Conservation (phyloP, 2,888 invertebrate genomes). For the Azorinus chamasolen region DNA sequence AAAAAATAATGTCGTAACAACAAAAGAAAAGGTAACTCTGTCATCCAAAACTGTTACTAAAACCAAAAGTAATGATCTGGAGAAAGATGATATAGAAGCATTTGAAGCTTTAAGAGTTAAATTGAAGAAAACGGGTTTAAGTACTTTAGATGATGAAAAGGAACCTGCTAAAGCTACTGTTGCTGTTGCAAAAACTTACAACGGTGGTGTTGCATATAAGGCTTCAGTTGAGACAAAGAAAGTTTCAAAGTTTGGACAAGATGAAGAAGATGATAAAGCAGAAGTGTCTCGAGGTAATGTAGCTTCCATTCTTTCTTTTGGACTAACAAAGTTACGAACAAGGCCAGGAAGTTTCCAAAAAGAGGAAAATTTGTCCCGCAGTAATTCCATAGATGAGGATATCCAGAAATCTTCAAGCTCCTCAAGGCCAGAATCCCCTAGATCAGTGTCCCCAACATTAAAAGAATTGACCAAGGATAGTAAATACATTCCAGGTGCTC, state of each 20-base stretch:
- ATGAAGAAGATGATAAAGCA: conserved; percentile 19
- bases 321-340: conserved; percentile 53
- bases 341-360: conserved; percentile 43
- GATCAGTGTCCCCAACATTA: conserved; percentile 17
- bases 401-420: conserved; percentile 9
- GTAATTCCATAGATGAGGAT: conserved; percentile 39
- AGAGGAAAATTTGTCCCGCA: conserved; percentile 30
- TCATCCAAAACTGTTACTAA: not conserved
- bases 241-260: not conserved
- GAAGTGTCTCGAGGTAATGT: conserved; percentile 38
- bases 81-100: conserved; percentile 27
- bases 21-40: not conserved
- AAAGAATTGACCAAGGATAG: conserved; percentile 13
- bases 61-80: conserved; percentile 12
- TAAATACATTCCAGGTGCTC: conserved; percentile 52
- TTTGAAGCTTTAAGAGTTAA: conserved; percentile 51
- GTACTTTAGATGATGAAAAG: conserved; percentile 27
- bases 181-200: conserved; percentile 57
- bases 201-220: conserved; percentile 49
- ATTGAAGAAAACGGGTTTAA: conserved; percentile 43
- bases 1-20: not conserved
- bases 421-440: conserved; percentile 18
- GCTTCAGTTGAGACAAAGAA: conserved; percentile 52
- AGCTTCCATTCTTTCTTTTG: conserved; percentile 48
- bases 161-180: conserved; percentile 7